A percentile compares a stretch with the other conserved stretches of the same genome.
Evolutionary conservation across 2,888 invertebrate species (phyloP).

Genomic region (Cantharis rustica): DNA sequence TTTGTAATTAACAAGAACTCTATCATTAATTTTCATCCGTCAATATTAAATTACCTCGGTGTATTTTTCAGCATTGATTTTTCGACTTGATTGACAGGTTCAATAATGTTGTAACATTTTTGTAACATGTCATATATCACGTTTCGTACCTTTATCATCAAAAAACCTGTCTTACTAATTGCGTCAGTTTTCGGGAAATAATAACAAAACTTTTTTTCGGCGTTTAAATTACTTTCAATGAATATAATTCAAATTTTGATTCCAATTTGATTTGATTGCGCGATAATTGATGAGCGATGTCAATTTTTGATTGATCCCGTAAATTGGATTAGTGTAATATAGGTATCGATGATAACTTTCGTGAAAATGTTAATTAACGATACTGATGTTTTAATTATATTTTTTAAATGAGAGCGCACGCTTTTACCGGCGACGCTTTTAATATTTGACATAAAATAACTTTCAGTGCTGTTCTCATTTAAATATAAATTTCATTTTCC

Average conservation of each 20-base stretch:
- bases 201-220: not conserved
- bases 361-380: not conserved
- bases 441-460: not conserved
- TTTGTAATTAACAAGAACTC: not conserved
- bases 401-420: not conserved
- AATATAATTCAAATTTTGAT: not conserved
- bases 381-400: not conserved
- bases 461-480: not conserved
- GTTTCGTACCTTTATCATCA: not conserved
- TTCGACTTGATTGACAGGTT: not conserved
- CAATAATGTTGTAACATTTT: not conserved
- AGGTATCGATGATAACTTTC: not conserved
- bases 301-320: not conserved
- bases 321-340: not conserved
- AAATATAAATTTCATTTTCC: not conserved
- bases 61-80: not conserved
- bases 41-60: not conserved
- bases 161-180: not conserved
- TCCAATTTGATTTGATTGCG: not conserved
- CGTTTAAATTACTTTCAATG: not conserved
- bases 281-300: not conserved
- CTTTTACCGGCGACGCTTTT: not conserved
- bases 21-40: not conserved
- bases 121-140: not conserved
- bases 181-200: not conserved